Conservation (phyloP, 1,140 invertebrate species). For the Augochlora pura region DNA sequence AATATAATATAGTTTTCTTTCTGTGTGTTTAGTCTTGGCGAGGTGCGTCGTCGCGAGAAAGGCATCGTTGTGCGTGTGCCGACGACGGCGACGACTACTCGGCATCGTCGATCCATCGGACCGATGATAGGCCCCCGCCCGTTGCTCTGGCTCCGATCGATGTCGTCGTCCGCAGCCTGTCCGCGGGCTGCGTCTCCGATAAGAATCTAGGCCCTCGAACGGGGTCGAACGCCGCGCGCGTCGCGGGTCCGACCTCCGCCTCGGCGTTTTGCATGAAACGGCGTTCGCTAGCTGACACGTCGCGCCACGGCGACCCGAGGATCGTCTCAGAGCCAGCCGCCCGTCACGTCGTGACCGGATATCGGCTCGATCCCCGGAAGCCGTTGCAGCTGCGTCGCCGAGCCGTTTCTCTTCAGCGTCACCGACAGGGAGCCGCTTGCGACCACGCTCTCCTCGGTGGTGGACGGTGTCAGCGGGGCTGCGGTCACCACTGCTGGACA, state of each 20-base stretch:
- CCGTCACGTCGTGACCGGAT: conserved; percentile 82
- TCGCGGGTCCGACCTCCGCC: no score
- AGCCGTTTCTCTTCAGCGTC: conserved; percentile 77
- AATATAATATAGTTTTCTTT: conserved; percentile 14
- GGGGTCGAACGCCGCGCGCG: no score
- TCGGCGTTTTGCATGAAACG: no score
- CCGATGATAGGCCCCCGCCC: background rate
- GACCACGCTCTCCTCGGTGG: conserved; percentile 81
- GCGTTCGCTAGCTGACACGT: conserved; percentile 21
- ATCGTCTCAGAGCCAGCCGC: conserved; percentile 82
- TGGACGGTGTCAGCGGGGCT: conserved; percentile 78
- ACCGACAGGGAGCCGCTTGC: conserved; percentile 68
- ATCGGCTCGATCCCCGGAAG: conserved; percentile 84
- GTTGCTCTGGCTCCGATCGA: conserved; percentile 10
- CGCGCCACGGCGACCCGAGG: conserved; percentile 40
- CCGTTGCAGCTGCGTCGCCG: conserved; percentile 79
- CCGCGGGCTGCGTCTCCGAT: conserved; percentile 36
- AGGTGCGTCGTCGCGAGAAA: conserved; percentile 65
- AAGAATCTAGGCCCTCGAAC: conserved; percentile 34
- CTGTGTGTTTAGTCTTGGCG: conserved; percentile 31
- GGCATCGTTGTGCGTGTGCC: conserved; percentile 76
- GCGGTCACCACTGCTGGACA: conserved; percentile 61
- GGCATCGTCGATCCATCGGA: background rate
- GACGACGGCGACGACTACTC: conserved; percentile 42
- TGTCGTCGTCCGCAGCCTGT: conserved; percentile 40